Evolutionary conservation across 2,888 invertebrate genomes (phyloP).

Genomic region (Troglohyphantes excavatus): DNA sequence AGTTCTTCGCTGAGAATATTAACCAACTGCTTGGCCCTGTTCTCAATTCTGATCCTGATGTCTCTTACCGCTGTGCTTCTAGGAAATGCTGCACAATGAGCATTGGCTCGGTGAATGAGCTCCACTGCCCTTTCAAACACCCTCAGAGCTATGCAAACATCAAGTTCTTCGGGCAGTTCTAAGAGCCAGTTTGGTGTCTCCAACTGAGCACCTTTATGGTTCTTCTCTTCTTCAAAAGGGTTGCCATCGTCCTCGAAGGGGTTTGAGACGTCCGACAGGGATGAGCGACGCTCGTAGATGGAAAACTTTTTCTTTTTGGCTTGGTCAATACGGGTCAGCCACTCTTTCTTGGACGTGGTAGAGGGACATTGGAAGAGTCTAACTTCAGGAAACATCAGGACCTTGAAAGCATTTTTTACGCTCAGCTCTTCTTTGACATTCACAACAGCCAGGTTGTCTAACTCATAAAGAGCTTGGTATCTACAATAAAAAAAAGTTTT

Average conservation of each 20-base stretch:
- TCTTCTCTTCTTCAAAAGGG: slow-evolving; percentile 82
- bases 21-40: slow-evolving; percentile 89
- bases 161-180: slow-evolving; percentile 95
- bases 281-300: slow-evolving; percentile 36
- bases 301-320: slow-evolving; percentile 89
- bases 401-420: slow-evolving; percentile 95
- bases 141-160: slow-evolving; percentile 96
- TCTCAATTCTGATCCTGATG: slow-evolving; percentile 85
- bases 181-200: slow-evolving; percentile 91
- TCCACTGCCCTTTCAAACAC: slow-evolving; percentile 96
- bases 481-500: slow-evolving; percentile 81
- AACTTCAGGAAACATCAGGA: slow-evolving; percentile 95
- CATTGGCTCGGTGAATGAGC: slow-evolving; percentile 87
- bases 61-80: slow-evolving; percentile 73
- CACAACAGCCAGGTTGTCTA: slow-evolving; percentile 95
- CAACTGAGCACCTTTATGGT: slow-evolving; percentile 82
- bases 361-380: slow-evolving; percentile 95
- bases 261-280: slow-evolving; percentile 35
- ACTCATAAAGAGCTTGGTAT: slow-evolving; percentile 91
- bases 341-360: slow-evolving; percentile 91
- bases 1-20: slow-evolving; percentile 94
- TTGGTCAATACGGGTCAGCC: slow-evolving; percentile 95
- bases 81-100: slow-evolving; percentile 79
- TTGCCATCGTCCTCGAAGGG: slow-evolving; percentile 70
- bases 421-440: slow-evolving; percentile 87